Base-by-base conservation (phyloP, 1,140 invertebrate genomes). In the Cydia strobilella region DNA sequence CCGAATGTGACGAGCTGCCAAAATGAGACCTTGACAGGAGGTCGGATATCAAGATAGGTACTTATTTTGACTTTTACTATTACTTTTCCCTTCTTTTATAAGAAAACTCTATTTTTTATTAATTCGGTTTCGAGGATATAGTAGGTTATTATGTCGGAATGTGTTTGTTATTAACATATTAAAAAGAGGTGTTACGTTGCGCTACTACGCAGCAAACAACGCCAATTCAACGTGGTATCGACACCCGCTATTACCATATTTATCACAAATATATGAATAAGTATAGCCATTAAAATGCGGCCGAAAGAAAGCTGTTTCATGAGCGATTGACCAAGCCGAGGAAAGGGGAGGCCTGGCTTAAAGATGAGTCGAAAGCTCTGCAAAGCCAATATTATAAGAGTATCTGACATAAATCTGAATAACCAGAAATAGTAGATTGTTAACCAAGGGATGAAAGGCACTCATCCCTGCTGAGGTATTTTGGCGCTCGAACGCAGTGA, bases 1-100 rank as follows among this genome's bases (percentile, higher is more conserved):
- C 79, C 73, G 75, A 45, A 71, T 75, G 73, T 79, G 63, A 75
- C 65, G 77, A 78, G 80, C 75, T 77, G 79, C 81, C 79, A 79
- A 82, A 69, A 83, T 79, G 82, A 69, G 65, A 69, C 65, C 65
- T 69, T 69, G 65, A 69, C 65, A 66, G 63, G 20, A 66, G 63
- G 20, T 63, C 62, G 23, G 62, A 25, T 63, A 25, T 51, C n/a
- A 6, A 5, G n/a, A n/a, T n/a, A 6, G n/a, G 6, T n/a, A 18
- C 48, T 0, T 69, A n/a, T 18, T 39, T 31, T 12, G 10, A 9
- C 6, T 23, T 59, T 59, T 3, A 13, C 42, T 45, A 23, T 23
- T 59, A 59, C 54, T 10, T 2, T 59, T 23, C 54, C 54, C 23
- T 59, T 59, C 54, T 23, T 23, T 20, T 59, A 59, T 23, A 54